These are phyloP conservation scores for Microdon myrmicae DNA, from an alignment of 2,888 invertebrate genomes.

Conservation along the genomic window DNA sequence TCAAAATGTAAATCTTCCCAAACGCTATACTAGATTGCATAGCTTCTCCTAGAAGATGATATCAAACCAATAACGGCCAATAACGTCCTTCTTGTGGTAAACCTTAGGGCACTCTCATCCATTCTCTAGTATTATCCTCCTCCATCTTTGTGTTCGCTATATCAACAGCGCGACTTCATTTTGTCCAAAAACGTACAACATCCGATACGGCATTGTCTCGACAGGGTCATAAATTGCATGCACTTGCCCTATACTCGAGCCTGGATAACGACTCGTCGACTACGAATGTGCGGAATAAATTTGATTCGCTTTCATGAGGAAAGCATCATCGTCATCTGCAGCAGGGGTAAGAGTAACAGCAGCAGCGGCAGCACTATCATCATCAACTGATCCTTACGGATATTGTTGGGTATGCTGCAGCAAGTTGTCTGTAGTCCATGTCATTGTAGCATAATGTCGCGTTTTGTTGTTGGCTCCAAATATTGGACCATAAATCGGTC, in stretches of 20 bases:
- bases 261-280: constrained; percentile 14
- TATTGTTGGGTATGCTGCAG: neutral
- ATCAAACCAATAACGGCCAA: constrained; percentile 23
- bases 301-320: constrained; percentile 37
- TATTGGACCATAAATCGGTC: constrained; percentile 33
- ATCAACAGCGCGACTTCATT: constrained; percentile 42
- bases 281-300: constrained; percentile 34
- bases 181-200: constrained; percentile 48
- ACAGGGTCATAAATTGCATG: constrained; percentile 47
- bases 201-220: constrained; percentile 52
- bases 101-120: constrained; percentile 21
- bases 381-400: constrained; percentile 23
- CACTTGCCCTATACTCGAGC: constrained; percentile 40
- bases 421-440: constrained; percentile 4
- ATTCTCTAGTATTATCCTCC: constrained; percentile 31
- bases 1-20: constrained; percentile 36
- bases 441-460: constrained; percentile 42
- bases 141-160: constrained; percentile 26
- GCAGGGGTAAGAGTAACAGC: constrained; percentile 1
- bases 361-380: constrained; percentile 3
- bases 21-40: constrained; percentile 1
- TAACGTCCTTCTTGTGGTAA: constrained; percentile 32
- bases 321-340: constrained; percentile 22
- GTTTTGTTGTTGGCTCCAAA: constrained; percentile 9
- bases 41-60: constrained; percentile 14